These are phyloP conservation scores for Tigriopus japonicus DNA, from an alignment of 1,140 invertebrate species.

Conservation along the genomic window DNA sequence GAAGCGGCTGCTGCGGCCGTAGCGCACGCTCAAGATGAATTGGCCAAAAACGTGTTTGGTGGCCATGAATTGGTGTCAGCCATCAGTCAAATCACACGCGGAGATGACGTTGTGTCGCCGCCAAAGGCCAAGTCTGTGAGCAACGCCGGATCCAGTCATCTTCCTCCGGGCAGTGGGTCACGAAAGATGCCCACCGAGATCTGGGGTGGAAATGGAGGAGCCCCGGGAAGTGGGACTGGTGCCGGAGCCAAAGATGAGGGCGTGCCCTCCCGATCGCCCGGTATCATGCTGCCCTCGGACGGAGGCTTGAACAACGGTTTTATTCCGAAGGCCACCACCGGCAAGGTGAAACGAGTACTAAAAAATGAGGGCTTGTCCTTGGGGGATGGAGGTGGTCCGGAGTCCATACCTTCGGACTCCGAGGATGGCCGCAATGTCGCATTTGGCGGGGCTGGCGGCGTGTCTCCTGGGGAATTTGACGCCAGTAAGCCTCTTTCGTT, in stretches of 20 bases:
- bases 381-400: not conserved
- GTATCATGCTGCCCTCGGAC: too few relatives aligned
- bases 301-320: too few relatives aligned
- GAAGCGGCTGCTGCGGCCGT: too few relatives aligned
- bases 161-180: not conserved
- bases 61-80: conserved; percentile 3
- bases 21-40: not conserved
- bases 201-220: not conserved
- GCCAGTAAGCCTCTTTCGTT: not conserved
- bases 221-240: not conserved
- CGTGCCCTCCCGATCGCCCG: not conserved
- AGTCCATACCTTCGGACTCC: not conserved
- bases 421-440: not conserved
- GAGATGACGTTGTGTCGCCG: not conserved
- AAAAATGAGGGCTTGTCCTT: too few relatives aligned
- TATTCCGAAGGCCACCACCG: too few relatives aligned
- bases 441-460: not conserved
- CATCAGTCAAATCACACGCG: not conserved
- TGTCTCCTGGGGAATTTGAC: not conserved
- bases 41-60: not conserved
- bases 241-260: not conserved
- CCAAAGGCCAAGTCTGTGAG: not conserved
- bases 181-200: not conserved
- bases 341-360: too few relatives aligned
- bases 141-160: too few relatives aligned